Evolutionary conservation across 2,888 invertebrate genomes (phyloP), one percentile per base, ranked within the genome.

Genomic region (Aethes cnicana): DNA sequence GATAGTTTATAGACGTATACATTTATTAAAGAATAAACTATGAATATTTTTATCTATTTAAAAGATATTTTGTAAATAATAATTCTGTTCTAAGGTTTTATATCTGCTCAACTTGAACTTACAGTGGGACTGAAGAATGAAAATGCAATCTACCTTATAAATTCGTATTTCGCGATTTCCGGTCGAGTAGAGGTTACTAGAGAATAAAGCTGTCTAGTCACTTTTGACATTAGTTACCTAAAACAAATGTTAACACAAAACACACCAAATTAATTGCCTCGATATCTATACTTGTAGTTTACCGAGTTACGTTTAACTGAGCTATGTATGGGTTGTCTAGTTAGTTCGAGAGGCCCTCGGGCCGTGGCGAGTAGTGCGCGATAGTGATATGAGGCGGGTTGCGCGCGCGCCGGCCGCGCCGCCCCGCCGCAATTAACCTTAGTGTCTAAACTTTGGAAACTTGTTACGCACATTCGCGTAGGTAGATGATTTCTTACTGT

Each of bases 71-170:
- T 88, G 84, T 87, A 88, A 81, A 85, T 85, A 81, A 76, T 75
- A 78, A 77, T 84, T 85, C 77, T 77, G 84, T 84, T 86, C 72
- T 86, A 86, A 86, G 83, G 76, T 79, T 79, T 79, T 78, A 85
- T 74, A 81, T 86, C 86, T 88, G 89, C 88, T 89, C 89, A 88
- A 88, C 81, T 84, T 82, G 77, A 82, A 78, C 77, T 83, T 80
- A 78, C 72, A 70, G 78, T 79, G 81, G 78, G 81, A 82, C 81
- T 83, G 81, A 81, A 69, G 63, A 56, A 58, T 65, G 55, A 63
- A 64, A 61, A 64, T 30, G 44, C 44, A 58, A 62, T 60, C 56
- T 63, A 57, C 55, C 54, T 57, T 58, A 58, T 56, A 57, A 62
- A 61, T 68, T 64, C 64, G 58, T 64, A 62, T 53, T 60, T 44